Conservation (phyloP, 2,113 vertebrate genomes). For the Callocephalon fimbriatum region DNA sequence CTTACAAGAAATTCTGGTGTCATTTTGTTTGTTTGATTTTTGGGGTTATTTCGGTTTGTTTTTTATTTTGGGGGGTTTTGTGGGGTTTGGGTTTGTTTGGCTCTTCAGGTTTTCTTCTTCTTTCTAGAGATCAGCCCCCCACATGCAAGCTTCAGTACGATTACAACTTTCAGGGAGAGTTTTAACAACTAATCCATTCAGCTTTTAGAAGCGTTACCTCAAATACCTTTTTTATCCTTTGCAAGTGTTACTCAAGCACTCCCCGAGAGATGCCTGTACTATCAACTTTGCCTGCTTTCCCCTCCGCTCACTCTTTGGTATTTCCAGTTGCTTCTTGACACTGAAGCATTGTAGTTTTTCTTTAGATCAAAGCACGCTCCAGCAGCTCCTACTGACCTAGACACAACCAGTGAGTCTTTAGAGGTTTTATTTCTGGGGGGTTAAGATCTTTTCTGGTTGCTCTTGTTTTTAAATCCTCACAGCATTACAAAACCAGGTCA, state of each 20-base stretch:
- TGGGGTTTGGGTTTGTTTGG: neutral
- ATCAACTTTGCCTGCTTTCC: neutral
- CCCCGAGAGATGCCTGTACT: neutral
- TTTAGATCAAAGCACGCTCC: neutral
- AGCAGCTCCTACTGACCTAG: neutral
- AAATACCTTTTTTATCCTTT: neutral
- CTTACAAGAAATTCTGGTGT: neutral
- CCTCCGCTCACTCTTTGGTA: neutral
- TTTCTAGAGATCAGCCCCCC: neutral
- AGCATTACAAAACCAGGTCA: neutral
- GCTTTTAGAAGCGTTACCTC: neutral
- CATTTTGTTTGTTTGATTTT: fast-evolving
- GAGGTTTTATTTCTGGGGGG: neutral
- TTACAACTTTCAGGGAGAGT: neutral
- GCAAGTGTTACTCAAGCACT: neutral
- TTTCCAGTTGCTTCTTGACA: neutral
- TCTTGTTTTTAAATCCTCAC: neutral
- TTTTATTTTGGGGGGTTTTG: neutral
- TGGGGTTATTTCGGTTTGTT: neutral
- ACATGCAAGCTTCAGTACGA: neutral
- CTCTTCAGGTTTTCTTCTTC: neutral
- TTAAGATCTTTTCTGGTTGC: fast-evolving
- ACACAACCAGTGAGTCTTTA: neutral
- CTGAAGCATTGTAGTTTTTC: neutral
- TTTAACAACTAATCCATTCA: neutral